Conservation (phyloP, 2,888 invertebrate genomes). For the Volucella zonaria region DNA sequence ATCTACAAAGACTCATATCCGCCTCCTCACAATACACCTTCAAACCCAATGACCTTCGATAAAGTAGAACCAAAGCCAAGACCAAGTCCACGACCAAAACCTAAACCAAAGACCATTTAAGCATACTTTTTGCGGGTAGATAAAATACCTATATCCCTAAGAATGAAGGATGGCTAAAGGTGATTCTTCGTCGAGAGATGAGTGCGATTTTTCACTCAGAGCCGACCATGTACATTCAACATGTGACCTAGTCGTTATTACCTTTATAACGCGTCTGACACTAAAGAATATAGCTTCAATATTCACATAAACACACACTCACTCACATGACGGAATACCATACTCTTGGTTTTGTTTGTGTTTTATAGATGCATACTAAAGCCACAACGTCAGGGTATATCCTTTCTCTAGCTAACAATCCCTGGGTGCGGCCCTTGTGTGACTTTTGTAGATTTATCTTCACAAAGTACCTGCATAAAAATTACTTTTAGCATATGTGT, state of each 20-base stretch:
- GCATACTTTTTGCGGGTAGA: not conserved
- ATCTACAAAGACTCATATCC: too few relatives aligned
- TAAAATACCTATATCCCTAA: not conserved
- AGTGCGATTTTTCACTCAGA: not conserved
- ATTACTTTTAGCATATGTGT: slow-evolving; percentile 54
- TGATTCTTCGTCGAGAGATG: not conserved
- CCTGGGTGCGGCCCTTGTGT: slow-evolving; percentile 9
- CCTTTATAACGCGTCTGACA: slow-evolving; percentile 53
- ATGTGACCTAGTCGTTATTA: slow-evolving; percentile 59
- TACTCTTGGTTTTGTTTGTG: not conserved
- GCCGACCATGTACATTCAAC: slow-evolving; percentile 34
- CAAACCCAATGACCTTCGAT: too few relatives aligned
- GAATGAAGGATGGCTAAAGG: not conserved
- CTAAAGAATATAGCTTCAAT: slow-evolving; percentile 39
- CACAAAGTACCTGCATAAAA: slow-evolving; percentile 55
- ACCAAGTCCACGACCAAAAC: too few relatives aligned
- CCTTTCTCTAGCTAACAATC: not conserved
- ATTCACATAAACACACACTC: slow-evolving; percentile 31
- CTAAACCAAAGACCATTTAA: not conserved
- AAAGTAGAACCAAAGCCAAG: too few relatives aligned
- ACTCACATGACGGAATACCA: too few relatives aligned
- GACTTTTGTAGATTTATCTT: slow-evolving; percentile 61
- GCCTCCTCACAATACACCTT: too few relatives aligned
- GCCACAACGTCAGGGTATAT: not conserved
- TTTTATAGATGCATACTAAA: slow-evolving; percentile 6